phyloP scores from a whole-genome alignment of 2,797 vertebrate genomes.

The Champsocephalus esox region DNA sequence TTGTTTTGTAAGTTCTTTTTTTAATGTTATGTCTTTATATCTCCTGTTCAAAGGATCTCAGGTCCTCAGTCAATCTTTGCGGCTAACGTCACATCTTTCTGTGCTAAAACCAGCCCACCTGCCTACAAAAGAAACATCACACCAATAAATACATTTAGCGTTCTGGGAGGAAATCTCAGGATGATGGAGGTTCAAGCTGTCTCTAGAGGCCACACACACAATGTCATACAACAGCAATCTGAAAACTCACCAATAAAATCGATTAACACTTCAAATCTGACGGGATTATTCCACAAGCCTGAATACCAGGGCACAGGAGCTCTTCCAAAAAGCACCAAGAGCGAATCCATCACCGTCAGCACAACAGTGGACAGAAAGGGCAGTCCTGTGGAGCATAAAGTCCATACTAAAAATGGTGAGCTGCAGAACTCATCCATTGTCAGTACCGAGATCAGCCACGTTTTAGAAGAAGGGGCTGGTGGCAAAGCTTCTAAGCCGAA shows the following conservation, averaged over 20 bases:
- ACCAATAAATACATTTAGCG: background rate
- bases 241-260: background rate
- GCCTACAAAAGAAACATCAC: slow-evolving; percentile 3
- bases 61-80: background rate
- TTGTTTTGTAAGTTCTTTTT: no score
- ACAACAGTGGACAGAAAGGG: background rate
- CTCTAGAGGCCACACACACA: no score
- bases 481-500: background rate
- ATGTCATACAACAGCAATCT: slow-evolving; percentile 3
- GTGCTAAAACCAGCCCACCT: background rate
- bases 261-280: background rate
- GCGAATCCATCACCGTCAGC: background rate
- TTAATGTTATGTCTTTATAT: background rate
- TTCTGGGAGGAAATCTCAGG: background rate
- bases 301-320: slow-evolving; percentile 9
- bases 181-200: background rate
- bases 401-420: background rate
- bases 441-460: background rate
- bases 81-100: background rate
- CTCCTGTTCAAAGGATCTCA: slow-evolving; percentile 31
- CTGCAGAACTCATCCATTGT: background rate
- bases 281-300: background rate
- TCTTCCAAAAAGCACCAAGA: background rate
- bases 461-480: background rate
- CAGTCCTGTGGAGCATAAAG: background rate